phyloP scores from a whole-genome alignment of 2,797 vertebrate species.

The Silurus lanzhouensis region DNA sequence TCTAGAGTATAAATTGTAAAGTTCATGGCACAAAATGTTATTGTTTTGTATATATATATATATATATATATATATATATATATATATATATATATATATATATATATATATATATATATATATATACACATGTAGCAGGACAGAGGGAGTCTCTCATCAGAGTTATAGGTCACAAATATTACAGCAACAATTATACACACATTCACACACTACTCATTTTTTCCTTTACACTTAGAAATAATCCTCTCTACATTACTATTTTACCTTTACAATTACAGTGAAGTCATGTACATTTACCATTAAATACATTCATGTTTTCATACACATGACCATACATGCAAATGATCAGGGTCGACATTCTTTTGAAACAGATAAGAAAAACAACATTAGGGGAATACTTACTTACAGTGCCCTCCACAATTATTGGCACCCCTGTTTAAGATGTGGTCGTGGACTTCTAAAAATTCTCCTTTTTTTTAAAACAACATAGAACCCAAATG shows the following conservation, averaged over 20 bases:
- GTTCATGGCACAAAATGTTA: too few relatives aligned
- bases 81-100: too few relatives aligned
- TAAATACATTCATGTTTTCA: slow-evolving; percentile 22
- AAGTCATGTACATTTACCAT: slow-evolving; percentile 2
- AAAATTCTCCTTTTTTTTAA: too few relatives aligned
- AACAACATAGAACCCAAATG: too few relatives aligned
- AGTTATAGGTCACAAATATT: slow-evolving; percentile 21
- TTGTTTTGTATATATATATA: too few relatives aligned
- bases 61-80: too few relatives aligned
- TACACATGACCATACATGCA: background rate
- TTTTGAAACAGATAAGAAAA: background rate
- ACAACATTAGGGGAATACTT: background rate
- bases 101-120: too few relatives aligned
- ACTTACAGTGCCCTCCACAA: too few relatives aligned
- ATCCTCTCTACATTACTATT: too few relatives aligned
- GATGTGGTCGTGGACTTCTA: too few relatives aligned
- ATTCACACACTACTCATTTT: background rate
- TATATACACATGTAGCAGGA: background rate
- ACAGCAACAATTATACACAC: background rate
- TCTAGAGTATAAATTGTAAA: too few relatives aligned
- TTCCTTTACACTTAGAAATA: background rate
- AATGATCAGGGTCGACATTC: background rate
- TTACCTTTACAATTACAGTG: background rate
- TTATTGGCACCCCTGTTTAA: too few relatives aligned
- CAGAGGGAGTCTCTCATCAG: slow-evolving; percentile 39